Conservation (phyloP, 2,797 vertebrate species). For the Cirrhinus mrigala region DNA sequence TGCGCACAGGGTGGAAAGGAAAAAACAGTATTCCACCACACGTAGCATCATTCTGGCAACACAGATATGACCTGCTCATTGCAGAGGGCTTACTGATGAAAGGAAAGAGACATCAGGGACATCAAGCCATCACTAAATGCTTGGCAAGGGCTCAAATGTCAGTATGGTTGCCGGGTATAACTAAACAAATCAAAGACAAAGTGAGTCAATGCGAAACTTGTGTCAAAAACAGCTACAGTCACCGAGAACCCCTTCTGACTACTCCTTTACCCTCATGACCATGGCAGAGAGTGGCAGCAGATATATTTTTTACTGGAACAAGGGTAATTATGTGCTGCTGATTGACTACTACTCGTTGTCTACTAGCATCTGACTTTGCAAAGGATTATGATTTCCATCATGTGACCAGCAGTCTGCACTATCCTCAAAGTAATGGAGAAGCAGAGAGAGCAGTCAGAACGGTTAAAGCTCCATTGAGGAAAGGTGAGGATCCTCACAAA, state of each 20-base stretch:
- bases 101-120: neutral
- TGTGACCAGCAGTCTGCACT: no score
- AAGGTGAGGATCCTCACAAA: slow-evolving; percentile 28
- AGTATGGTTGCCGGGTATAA: slow-evolving; percentile 7
- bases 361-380: no score
- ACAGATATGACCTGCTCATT: neutral
- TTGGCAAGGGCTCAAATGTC: neutral
- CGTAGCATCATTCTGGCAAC: no score
- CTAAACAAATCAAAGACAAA: slow-evolving; percentile 27
- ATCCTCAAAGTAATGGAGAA: no score
- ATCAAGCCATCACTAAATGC: slow-evolving; percentile 14
- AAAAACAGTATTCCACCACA: neutral
- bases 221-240: slow-evolving; percentile 17
- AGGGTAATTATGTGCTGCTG: no score
- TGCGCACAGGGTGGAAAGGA: neutral
- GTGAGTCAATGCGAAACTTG: slow-evolving; percentile 1
- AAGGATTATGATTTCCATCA: no score
- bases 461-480: no score
- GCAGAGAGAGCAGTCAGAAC: no score
- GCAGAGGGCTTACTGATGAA: slow-evolving; percentile 2
- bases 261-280: neutral
- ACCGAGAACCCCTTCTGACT: neutral
- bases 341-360: no score
- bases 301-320: slow-evolving; percentile 3
- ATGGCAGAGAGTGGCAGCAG: slow-evolving; percentile 1